These are phyloP conservation scores for Characodon lateralis DNA, from an alignment of 2,797 vertebrate species.

Conservation along the genomic window DNA sequence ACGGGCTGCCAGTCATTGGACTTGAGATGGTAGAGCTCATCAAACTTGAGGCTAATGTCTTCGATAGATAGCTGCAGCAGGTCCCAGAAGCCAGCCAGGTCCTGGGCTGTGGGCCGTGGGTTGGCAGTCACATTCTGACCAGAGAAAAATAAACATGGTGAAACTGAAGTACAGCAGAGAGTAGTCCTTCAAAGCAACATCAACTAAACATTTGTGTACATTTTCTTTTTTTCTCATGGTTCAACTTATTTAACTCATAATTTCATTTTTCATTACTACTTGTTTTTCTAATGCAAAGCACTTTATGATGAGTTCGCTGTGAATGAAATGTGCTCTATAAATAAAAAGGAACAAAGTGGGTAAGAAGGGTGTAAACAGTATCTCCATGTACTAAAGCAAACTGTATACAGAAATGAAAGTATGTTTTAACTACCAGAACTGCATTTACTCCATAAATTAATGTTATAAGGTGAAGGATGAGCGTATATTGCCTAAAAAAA, in stretches of 20 bases:
- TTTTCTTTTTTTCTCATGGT: background rate
- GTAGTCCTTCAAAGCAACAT: background rate
- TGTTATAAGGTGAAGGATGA: too few species aligned
- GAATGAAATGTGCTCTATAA: background rate
- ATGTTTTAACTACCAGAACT: background rate
- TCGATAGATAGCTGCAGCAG: slow-evolving; percentile 98
- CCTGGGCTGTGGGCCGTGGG: slow-evolving; percentile 93
- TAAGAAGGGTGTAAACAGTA: background rate
- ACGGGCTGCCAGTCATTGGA: slow-evolving; percentile 92
- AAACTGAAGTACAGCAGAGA: slow-evolving; percentile 11
- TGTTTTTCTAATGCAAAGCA: background rate
- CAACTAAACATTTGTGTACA: background rate
- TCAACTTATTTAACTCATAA: background rate
- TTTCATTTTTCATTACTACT: background rate
- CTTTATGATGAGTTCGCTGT: background rate
- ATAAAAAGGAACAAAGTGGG: background rate
- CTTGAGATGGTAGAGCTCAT: slow-evolving; percentile 98
- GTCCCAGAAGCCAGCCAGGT: slow-evolving; percentile 99
- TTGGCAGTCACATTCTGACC: slow-evolving; percentile 92
- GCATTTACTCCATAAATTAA: background rate
- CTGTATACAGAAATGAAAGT: background rate
- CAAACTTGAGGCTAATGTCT: slow-evolving; percentile 99
- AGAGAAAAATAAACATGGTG: slow-evolving; percentile 21
- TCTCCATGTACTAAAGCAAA: background rate
- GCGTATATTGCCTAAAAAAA: background rate